Evolutionary conservation across 1,140 invertebrate genomes (phyloP).

Genomic region (Chironomus striatipennis): DNA sequence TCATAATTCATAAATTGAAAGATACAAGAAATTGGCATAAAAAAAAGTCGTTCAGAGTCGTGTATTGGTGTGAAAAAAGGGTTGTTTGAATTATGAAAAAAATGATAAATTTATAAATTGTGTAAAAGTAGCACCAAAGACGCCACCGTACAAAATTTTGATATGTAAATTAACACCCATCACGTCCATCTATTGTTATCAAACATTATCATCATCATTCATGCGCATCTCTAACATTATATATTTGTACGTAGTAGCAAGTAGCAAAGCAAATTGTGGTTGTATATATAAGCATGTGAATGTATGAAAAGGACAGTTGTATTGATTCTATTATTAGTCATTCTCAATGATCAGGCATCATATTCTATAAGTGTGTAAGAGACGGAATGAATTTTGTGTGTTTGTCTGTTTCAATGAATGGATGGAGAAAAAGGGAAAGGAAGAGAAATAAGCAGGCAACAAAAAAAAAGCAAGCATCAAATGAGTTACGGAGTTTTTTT

Average conservation of each 20-base stretch:
- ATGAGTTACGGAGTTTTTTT: constrained; percentile 16
- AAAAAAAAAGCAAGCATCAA: constrained; percentile 7
- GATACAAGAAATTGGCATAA: background rate
- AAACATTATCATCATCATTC: background rate
- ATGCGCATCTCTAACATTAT: background rate
- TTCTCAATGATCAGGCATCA: background rate
- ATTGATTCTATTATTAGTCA: constrained; percentile 16
- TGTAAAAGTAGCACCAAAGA: no score
- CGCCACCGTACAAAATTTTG: background rate
- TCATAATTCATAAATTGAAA: background rate
- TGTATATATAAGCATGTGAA: no score
- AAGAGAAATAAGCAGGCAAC: constrained; percentile 8
- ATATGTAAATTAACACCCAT: constrained; percentile 23
- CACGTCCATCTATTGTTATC: background rate
- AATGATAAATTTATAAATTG: background rate
- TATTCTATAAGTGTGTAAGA: constrained; percentile 12
- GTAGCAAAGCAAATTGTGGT: no score
- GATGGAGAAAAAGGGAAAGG: background rate
- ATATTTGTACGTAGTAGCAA: no score
- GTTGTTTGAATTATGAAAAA: background rate
- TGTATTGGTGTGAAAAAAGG: background rate
- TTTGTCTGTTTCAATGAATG: background rate
- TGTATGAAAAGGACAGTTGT: background rate
- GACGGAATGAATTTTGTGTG: constrained; percentile 9
- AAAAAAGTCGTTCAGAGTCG: background rate